Percentiles rank a stretch among this genome's conserved stretches.
These are phyloP conservation scores for Caenorhabditis imperialis DNA, from an alignment of 2,888 invertebrate species.

Conservation along the genomic window DNA sequence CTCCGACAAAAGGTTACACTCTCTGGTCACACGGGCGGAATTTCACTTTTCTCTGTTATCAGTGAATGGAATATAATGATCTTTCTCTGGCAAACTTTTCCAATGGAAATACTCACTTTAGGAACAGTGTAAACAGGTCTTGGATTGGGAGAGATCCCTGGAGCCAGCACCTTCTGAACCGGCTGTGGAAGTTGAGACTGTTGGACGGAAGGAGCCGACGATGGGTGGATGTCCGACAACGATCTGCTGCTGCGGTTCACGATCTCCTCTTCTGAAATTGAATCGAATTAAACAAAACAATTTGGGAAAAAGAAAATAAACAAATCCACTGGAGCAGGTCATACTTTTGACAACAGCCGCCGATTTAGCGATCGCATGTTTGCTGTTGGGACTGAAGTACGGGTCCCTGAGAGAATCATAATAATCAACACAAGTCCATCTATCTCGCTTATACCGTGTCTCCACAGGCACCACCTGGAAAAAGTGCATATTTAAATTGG, in stretches of 20 bases:
- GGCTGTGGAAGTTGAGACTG: slow-evolving; percentile 10
- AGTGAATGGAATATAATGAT: no score
- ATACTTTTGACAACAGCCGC: slow-evolving; percentile 45
- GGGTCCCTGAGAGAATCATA: slow-evolving; percentile 64
- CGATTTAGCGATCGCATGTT: slow-evolving; percentile 27
- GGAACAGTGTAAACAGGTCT: slow-evolving; percentile 46
- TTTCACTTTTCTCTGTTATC: slow-evolving; percentile 5
- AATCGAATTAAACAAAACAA: not conserved
- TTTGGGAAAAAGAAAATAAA: not conserved
- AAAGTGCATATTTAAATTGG: not conserved
- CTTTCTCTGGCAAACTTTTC: no score
- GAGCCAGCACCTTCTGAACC: not conserved
- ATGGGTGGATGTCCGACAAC: slow-evolving; percentile 49
- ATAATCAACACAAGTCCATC: slow-evolving; percentile 72
- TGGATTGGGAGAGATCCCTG: slow-evolving; percentile 32
- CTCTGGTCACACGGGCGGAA: slow-evolving; percentile 13
- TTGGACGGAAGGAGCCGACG: slow-evolving; percentile 16
- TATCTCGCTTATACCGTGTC: slow-evolving; percentile 69
- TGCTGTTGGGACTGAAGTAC: slow-evolving; percentile 50
- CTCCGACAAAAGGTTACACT: slow-evolving; percentile 15
- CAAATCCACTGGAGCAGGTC: slow-evolving; percentile 5
- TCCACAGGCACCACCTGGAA: slow-evolving; percentile 74
- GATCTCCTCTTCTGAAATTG: slow-evolving; percentile 49
- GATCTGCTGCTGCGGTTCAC: slow-evolving; percentile 48
- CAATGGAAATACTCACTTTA: slow-evolving; percentile 23